Percentiles rank a stretch among this genome's conserved stretches.
Evolutionary conservation across 2,888 invertebrate species (phyloP).

Genomic region (Phaedon cochleariae): DNA sequence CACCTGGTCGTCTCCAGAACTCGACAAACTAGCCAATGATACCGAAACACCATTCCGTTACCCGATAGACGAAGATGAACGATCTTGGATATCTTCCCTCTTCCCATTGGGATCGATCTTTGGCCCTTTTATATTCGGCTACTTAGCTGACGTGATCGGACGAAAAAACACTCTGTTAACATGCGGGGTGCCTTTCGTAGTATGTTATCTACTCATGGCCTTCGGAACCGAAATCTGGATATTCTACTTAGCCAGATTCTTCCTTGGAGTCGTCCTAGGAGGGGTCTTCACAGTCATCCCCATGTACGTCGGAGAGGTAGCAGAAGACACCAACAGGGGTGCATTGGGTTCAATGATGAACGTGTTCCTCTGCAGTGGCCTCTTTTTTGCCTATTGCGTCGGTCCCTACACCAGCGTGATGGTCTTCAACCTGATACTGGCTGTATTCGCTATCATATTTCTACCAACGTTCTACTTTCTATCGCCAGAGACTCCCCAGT

Average conservation of each 20-base stretch:
- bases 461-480: conserved; percentile 71
- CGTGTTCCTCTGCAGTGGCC: conserved; percentile 73
- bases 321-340: conserved; percentile 81
- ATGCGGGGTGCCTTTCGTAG: conserved; percentile 69
- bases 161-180: conserved; percentile 72
- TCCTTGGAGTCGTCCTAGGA: conserved; percentile 73
- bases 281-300: conserved; percentile 80
- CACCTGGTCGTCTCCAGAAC: conserved; percentile 59
- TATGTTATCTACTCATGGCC: conserved; percentile 75
- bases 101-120: conserved; percentile 57
- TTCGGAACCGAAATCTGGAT: conserved; percentile 64
- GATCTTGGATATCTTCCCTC: conserved; percentile 64
- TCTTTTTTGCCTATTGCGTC: conserved; percentile 73
- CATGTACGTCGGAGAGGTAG: conserved; percentile 88
- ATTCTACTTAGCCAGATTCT: conserved; percentile 67
- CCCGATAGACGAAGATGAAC: conserved; percentile 53
- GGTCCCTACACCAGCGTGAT: conserved; percentile 78
- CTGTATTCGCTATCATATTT: conserved; percentile 62
- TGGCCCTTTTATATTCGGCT: conserved; percentile 75
- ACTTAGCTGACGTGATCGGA: conserved; percentile 71
- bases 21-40: conserved; percentile 33
- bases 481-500: conserved; percentile 86
- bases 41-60: conserved; percentile 56
- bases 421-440: conserved; percentile 67
- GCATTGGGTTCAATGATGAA: conserved; percentile 84